Evolutionary conservation across 2,888 invertebrate genomes (phyloP).

Genomic region (Nomada flava): DNA sequence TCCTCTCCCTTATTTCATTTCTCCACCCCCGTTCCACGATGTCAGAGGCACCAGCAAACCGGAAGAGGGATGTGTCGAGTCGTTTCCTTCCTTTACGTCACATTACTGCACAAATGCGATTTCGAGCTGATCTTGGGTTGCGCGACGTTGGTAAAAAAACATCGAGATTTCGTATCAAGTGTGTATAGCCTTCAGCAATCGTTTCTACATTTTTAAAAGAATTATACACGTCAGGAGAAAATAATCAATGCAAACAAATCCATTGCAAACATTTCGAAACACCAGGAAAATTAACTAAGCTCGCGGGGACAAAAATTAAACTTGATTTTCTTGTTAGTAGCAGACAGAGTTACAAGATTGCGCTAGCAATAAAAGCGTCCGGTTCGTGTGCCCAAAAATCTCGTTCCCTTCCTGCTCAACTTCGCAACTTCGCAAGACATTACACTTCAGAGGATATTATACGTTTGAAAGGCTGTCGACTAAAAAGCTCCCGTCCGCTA

Average conservation of each 20-base stretch:
- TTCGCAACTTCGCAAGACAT: constrained; percentile 18
- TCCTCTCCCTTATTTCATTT: constrained; percentile 26
- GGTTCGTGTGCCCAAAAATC: background rate
- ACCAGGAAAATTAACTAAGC: too few relatives aligned
- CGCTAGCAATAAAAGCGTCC: background rate
- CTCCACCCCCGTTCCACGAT: background rate
- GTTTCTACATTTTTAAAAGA: too few relatives aligned
- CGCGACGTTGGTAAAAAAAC: background rate
- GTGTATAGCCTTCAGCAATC: too few relatives aligned
- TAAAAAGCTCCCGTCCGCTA: constrained; percentile 22
- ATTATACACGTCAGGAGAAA: too few relatives aligned
- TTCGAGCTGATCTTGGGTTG: background rate
- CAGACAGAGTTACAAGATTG: background rate
- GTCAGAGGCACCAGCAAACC: background rate
- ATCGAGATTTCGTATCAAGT: too few relatives aligned
- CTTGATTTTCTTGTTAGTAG: too few relatives aligned
- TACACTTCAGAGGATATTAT: constrained; percentile 24
- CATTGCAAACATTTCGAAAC: too few relatives aligned
- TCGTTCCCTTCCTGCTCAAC: background rate
- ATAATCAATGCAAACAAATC: too few relatives aligned
- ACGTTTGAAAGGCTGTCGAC: constrained; percentile 22
- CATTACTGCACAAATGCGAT: background rate
- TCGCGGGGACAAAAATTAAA: too few relatives aligned
- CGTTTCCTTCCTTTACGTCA: background rate
- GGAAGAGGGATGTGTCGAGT: background rate